Evolutionary conservation across 1,140 invertebrate species (phyloP), one percentile per base, ranked within the genome.

Genomic region (Cardiocondyla obscurior): DNA sequence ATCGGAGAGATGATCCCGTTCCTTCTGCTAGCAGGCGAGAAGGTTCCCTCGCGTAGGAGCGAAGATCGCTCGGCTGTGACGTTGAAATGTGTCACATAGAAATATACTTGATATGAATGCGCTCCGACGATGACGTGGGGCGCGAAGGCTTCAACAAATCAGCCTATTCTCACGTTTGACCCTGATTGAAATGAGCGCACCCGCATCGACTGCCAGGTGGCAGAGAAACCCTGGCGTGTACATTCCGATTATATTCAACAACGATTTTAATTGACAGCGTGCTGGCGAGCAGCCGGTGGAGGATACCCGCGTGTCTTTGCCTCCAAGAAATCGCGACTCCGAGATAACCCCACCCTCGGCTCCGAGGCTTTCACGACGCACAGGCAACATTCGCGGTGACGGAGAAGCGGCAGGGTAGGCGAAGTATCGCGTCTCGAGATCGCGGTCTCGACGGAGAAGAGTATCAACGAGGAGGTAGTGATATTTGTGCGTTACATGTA

Each of bases 301-400:
- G 36, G 39, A 30, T 16, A 0, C 10, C 36, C 22, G 28, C 33
- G 70, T 46, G 36, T 72, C 60, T 88, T 87, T 79, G 81, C 65
- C 44, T n/a, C n/a, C n/a, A n/a, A n/a, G n/a, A n/a, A n/a, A n/a
- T n/a, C 83, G 36, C 19, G 8, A 69, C 67, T 86, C 51, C 28
- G 42, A 14, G 30, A 77, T 36, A 14, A 86, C 85, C 81, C 58
- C 81, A 83, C 81, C 85, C 81, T 49, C 33, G 22, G 28, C 3
- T 3, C 30, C 16, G n/a, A n/a, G 30, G n/a, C 49, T 51, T 51
- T 28, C 14, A n/a, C 6, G 30, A 22, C 5, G 33, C 58, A 19
- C 49, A 83, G 64, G 84, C 77, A 86, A 86, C 74, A 25, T 70
- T 55, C 65, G 12, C 30, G 62, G 55, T 36, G 69, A 10, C 2